Evolutionary conservation across 23 tunicate species (phyloP), one percentile per base, ranked within the genome.

Genomic region (Aplidium turbinatum): DNA sequence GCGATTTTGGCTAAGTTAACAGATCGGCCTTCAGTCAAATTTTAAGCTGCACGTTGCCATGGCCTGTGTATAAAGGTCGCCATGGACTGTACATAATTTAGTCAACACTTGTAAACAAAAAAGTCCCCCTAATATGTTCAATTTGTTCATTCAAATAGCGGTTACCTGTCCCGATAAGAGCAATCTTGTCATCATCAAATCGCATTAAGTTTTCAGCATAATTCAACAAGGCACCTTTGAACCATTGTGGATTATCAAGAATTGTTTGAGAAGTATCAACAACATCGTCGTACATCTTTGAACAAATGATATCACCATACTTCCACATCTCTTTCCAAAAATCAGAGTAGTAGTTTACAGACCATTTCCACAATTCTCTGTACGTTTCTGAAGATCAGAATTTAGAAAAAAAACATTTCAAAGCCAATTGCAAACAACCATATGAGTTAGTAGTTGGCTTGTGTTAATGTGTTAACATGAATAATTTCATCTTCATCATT

Each of bases 161-260:
- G n/a, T 50, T 25, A 80, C 94, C 94, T 64, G 88, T 47, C 7
- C 76, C 74, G 46, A 67, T 40, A 9, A 88, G 31, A 33, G 96
- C 96, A 0, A 82, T 18, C 51, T 50, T 61, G 57, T 88, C 96
- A 57, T 81, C 96, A 34, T 82, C 34, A 70, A 60, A 88, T 31
- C 75, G 54, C 39, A 88, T 39, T 46, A 88, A 57, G 52, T 88
- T 88, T 56, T 88, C 96, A 16, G 96, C 96, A 82, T 88, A 88
- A 35, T 88, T 88, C 40, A 88, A 26, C 42, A 36, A 38, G 5
- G 96, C 87, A 35, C 88, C 96, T 9, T 20, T 19, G 60, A 88
- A 88, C 96, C 96, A 88, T 69, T 88, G 68, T 19, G 96, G 96
- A 51, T 55, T 70, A 40, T 82, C 80, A 0, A 42, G 53, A 36